Percentiles rank a stretch among this genome's conserved stretches.
These are phyloP conservation scores for Nerophis ophidion DNA, from an alignment of 2,113 vertebrate genomes.

Conservation along the genomic window DNA sequence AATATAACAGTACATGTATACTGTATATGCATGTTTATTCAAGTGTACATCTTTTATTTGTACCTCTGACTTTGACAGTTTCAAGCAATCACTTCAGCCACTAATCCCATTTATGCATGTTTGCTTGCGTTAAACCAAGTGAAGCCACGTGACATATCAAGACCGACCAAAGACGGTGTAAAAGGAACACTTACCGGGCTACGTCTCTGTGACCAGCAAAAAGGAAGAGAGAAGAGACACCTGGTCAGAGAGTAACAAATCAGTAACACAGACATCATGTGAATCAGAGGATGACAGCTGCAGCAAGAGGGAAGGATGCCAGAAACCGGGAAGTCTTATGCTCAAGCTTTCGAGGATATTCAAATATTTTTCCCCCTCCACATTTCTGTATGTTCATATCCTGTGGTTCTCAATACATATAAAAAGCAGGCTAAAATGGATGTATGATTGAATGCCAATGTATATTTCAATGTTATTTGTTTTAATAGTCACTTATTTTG, in stretches of 20 bases:
- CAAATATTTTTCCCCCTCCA: neutral
- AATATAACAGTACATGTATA: neutral
- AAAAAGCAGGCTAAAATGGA: neutral
- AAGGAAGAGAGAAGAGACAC: constrained; percentile 98
- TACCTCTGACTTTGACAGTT: constrained; percentile 1
- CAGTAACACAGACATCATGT: constrained; percentile 73
- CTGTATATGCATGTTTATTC: neutral
- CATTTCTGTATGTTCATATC: too few relatives aligned
- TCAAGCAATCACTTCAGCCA: constrained; percentile 5
- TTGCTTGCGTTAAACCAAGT: constrained; percentile 7
- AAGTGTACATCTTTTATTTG: neutral
- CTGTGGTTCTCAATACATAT: too few relatives aligned
- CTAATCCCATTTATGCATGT: neutral
- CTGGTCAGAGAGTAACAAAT: constrained; percentile 94
- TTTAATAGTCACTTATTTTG: neutral
- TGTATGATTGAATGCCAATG: too few relatives aligned
- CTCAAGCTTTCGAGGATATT: neutral
- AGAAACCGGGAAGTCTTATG: neutral
- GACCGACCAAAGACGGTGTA: constrained; percentile 19
- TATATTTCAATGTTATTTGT: neutral
- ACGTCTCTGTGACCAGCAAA: constrained; percentile 98
- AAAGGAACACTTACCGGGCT: constrained; percentile 87
- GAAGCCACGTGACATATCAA: constrained; percentile 4
- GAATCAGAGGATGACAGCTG: constrained; percentile 13
- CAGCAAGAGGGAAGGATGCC: neutral